Evolutionary conservation across 2,888 invertebrate genomes (phyloP).

Genomic region (Rhynchonema sp.): DNA sequence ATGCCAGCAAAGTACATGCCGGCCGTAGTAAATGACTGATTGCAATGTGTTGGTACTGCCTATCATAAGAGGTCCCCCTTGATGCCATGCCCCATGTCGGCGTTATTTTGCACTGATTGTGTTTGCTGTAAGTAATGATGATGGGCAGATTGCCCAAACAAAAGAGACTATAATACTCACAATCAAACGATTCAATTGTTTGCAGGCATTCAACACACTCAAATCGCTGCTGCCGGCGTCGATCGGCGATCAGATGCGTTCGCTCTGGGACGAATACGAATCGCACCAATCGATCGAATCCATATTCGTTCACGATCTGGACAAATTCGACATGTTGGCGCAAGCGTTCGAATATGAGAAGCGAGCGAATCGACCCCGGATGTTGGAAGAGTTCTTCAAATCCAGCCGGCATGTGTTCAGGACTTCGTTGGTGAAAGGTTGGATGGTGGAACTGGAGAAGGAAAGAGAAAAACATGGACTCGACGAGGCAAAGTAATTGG

Average conservation of each 20-base stretch:
- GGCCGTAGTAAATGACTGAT: too few relatives aligned
- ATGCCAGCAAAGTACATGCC: too few relatives aligned
- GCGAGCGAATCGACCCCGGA: neutral
- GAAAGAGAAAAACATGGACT: too few relatives aligned
- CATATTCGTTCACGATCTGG: slow-evolving; percentile 77
- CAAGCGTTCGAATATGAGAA: slow-evolving; percentile 72
- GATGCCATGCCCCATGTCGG: too few relatives aligned
- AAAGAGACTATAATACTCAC: too few relatives aligned
- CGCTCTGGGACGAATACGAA: slow-evolving; percentile 61
- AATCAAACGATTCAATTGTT: too few relatives aligned
- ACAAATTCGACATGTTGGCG: slow-evolving; percentile 77
- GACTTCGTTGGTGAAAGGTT: neutral
- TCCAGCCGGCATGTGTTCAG: neutral
- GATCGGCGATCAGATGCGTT: slow-evolving; percentile 5
- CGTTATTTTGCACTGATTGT: too few relatives aligned
- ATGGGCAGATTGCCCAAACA: too few relatives aligned
- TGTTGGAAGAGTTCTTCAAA: neutral
- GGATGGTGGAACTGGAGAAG: neutral
- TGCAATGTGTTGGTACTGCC: too few relatives aligned
- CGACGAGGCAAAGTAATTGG: too few relatives aligned
- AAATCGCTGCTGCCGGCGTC: neutral
- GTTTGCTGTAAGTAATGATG: too few relatives aligned
- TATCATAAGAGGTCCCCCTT: too few relatives aligned
- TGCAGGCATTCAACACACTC: neutral
- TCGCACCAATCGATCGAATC: slow-evolving; percentile 62